Evolutionary conservation across 2,888 invertebrate genomes (phyloP), one percentile per base, ranked within the genome.

Genomic region (Ptychoptera albimana): DNA sequence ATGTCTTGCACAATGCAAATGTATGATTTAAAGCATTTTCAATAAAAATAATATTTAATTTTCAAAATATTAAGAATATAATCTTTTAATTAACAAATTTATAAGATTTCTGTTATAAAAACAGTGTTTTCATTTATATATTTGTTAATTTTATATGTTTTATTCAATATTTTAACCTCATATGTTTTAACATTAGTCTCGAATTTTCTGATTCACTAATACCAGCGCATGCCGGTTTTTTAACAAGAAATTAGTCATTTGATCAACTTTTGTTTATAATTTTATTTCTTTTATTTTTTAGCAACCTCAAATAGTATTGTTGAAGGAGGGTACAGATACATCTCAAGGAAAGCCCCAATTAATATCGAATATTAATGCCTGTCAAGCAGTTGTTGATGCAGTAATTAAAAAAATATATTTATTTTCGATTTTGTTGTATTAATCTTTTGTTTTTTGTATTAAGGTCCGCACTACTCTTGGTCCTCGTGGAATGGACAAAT

Each of bases 401-500:
- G 92, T 96, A 49, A 59, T 67, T 60, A 47, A 37, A 4, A 11
- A 32, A 32, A 11, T n/a, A 7, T 11, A 32, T 11, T 11, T 32
- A 7, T 9, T 32, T 32, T 7, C 9, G n/a, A 8, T n/a, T 32
- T 32, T 32, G 32, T 11, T 7, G 9, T 11, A 32, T 7, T 7
- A 7, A 32, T 8, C 10, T 39, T 34, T 46, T 43, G 43, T 2
- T 51, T n/a, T n/a, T n/a, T n/a, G n/a, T n/a, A n/a, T n/a, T n/a
- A n/a, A 71, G 71, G 71, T 76, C 1, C 79, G 96, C 46, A 98
- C 98, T 1, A 99, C 98, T 0, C 72, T 99, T 37, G 98, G 98
- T 38, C 98, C 98, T 7, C 78, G 98, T 29, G 98, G 98, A 50
- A 93, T 99, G 94, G 98, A 99, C 67, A 99, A 99, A 64, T 72